A percentile compares a stretch with the other conserved stretches of the same genome.
These are phyloP conservation scores for Panthera leo DNA, from an alignment of 2,113 vertebrate species.

Conservation along the genomic window DNA sequence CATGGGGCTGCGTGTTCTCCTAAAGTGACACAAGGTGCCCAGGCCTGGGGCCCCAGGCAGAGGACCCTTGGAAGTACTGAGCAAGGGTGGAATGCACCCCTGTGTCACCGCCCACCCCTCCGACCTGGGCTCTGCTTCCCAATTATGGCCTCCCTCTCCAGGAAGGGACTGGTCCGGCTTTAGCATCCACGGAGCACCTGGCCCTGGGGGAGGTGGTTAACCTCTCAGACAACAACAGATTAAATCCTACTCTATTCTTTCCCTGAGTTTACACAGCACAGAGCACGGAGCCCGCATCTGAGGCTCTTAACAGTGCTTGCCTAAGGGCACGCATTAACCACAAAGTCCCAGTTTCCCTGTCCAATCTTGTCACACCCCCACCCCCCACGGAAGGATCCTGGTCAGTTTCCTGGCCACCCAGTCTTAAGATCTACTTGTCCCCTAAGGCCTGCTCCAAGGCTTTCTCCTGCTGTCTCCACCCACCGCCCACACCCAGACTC, in stretches of 20 bases:
- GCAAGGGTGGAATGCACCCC: not conserved
- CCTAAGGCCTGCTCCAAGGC: not conserved
- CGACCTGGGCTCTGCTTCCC: not conserved
- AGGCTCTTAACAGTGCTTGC: not conserved
- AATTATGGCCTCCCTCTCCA: not conserved
- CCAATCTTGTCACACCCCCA: not conserved
- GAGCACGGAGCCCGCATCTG: not conserved
- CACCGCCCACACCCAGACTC: not conserved
- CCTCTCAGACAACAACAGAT: not conserved
- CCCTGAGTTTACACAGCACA: not conserved
- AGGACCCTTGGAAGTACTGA: not conserved
- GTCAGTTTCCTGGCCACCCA: not conserved
- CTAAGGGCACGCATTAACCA: not conserved
- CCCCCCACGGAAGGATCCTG: not conserved
- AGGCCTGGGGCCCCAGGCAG: not conserved
- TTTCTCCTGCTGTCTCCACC: not conserved
- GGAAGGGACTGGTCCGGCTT: not conserved
- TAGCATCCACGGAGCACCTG: not conserved
- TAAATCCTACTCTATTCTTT: not conserved
- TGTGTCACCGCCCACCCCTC: not conserved
- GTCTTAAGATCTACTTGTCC: not conserved
- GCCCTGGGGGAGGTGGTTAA: not conserved
- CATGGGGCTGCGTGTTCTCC: not conserved
- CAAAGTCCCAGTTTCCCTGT: not conserved
- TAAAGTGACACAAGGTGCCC: not conserved